A percentile compares a stretch with the other conserved stretches of the same genome.
phyloP scores from a whole-genome alignment of 2,113 vertebrate genomes.

The Mesitornis unicolor region DNA sequence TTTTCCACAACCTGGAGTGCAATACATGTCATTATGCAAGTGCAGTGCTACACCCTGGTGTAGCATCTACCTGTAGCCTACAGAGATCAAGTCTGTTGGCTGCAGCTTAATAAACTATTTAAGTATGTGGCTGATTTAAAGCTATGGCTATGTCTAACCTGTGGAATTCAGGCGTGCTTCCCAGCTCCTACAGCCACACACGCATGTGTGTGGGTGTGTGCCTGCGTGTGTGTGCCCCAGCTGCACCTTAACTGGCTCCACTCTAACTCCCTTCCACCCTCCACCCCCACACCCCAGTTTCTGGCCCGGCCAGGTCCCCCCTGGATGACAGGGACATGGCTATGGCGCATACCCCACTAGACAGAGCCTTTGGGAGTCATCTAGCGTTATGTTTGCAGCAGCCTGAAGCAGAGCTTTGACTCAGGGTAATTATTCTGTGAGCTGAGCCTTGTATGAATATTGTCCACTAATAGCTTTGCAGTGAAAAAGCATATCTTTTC shows the following conservation, averaged over 20 bases:
- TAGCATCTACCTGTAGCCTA: background rate
- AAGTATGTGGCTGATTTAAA: background rate
- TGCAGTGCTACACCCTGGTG: background rate
- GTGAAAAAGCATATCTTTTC: background rate
- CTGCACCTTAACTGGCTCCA: background rate
- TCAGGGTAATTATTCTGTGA: background rate
- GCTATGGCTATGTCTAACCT: background rate
- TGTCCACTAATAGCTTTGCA: background rate
- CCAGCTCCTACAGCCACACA: background rate
- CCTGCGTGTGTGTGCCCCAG: background rate
- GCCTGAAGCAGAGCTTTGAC: constrained; percentile 15
- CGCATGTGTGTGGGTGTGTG: no score
- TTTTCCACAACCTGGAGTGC: background rate
- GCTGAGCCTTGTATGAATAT: background rate
- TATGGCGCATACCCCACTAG: background rate
- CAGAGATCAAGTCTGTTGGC: background rate
- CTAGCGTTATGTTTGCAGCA: background rate
- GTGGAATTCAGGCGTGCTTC: background rate
- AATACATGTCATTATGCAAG: background rate
- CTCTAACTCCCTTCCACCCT: background rate
- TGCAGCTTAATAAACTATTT: background rate
- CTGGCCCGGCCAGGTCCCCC: background rate
- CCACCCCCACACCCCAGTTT: background rate
- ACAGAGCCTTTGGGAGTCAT: constrained; percentile 15
- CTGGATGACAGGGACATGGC: background rate